Conservation (phyloP, 2,797 vertebrate species). For the Amblyraja radiata region DNA sequence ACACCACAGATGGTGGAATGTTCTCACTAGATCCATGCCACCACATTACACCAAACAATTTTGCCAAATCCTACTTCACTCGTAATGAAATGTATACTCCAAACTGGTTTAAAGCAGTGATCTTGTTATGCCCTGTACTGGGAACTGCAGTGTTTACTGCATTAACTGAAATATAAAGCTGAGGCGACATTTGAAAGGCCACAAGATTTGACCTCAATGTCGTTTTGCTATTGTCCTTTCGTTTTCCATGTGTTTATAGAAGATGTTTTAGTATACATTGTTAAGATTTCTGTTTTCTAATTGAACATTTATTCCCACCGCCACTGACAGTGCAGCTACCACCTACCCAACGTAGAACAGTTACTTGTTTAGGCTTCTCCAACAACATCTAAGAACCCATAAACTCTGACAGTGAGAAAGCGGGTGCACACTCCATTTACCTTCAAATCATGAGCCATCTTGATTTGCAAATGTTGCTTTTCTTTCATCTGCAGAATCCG, state of each 20-base stretch:
- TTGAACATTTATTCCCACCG: no score
- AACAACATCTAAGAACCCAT: no score
- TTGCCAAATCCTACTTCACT: not conserved
- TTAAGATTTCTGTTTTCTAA: not conserved
- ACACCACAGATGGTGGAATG: not conserved
- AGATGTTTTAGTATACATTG: not conserved
- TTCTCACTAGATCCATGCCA: not conserved
- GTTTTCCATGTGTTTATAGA: not conserved
- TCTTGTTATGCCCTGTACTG: not conserved
- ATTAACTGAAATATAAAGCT: not conserved
- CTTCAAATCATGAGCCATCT: no score
- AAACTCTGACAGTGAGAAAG: no score
- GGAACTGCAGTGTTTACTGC: not conserved
- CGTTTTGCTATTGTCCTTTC: not conserved
- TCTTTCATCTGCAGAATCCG: no score
- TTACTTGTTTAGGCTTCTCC: no score
- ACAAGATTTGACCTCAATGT: not conserved
- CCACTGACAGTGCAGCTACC: no score
- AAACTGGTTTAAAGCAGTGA: not conserved
- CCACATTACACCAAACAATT: not conserved
- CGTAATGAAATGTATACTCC: not conserved
- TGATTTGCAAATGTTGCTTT: no score
- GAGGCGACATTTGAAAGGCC: not conserved
- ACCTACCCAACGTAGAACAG: no score
- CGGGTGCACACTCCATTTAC: no score